phyloP scores from a whole-genome alignment of 2,888 invertebrate genomes.

The Lucinisca nassula region DNA sequence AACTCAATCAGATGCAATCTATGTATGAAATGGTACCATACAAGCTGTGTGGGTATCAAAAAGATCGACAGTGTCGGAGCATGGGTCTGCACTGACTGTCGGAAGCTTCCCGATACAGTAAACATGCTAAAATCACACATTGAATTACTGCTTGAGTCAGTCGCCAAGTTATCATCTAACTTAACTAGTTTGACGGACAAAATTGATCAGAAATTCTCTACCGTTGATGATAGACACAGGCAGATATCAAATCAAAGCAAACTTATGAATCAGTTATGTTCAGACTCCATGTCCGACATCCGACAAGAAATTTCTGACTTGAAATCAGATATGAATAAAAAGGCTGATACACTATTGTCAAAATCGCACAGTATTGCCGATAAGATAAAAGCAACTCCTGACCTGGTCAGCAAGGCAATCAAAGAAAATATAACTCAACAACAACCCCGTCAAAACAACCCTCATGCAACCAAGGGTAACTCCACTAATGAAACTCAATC shows the following conservation, averaged over 20 bases:
- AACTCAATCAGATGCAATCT: neutral
- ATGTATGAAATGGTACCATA: neutral
- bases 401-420: neutral
- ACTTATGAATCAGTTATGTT: neutral
- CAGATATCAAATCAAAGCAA: neutral
- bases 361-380: neutral
- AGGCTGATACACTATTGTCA: neutral
- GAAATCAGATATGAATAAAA: neutral
- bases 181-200: neutral
- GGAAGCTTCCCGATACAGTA: neutral
- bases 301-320: neutral
- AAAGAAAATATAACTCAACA: neutral
- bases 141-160: neutral
- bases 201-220: neutral
- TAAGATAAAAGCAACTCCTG: neutral
- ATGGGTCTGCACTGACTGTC: neutral
- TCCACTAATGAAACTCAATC: neutral
- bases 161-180: neutral
- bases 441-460: neutral
- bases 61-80: neutral
- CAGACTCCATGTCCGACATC: neutral
- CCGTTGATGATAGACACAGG: neutral
- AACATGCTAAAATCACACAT: neutral
- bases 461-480: neutral
- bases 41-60: neutral